These are phyloP conservation scores for Mormyrus iriodes DNA, from an alignment of 2,113 vertebrate genomes.

Conservation along the genomic window DNA sequence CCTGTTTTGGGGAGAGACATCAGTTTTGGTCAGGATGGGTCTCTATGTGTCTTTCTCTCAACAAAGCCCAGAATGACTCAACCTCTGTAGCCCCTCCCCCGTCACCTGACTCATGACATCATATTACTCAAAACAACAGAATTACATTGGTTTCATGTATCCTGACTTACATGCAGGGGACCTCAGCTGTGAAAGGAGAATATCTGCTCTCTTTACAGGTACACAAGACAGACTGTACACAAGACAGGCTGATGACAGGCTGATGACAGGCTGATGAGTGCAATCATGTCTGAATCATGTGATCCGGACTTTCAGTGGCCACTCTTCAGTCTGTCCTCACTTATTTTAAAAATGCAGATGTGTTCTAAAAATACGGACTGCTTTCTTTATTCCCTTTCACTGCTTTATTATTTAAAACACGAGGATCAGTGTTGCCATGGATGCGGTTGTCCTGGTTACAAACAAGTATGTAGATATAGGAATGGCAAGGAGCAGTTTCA, in stretches of 20 bases:
- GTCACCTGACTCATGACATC: neutral
- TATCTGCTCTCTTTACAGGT: neutral
- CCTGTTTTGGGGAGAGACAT: neutral
- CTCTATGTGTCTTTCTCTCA: neutral
- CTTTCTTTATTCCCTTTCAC: conserved; percentile 34
- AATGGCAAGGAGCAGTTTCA: conserved; percentile 29
- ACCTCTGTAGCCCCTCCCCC: neutral
- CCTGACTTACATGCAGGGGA: neutral
- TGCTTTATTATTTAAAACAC: conserved; percentile 53
- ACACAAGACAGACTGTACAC: neutral
- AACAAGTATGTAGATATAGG: conserved; percentile 54
- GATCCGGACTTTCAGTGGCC: neutral
- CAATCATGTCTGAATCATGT: neutral
- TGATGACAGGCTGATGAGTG: neutral
- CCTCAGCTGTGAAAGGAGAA: neutral
- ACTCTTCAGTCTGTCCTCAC: neutral
- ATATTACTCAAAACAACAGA: neutral
- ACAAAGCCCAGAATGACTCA: neutral
- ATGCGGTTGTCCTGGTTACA: conserved; percentile 57
- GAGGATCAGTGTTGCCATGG: conserved; percentile 55
- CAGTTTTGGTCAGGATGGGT: neutral
- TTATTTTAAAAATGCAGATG: neutral
- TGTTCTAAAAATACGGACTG: conserved; percentile 30
- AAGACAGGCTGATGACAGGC: neutral
- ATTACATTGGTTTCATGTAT: neutral